Evolutionary conservation across 2,113 vertebrate genomes (phyloP), one percentile per base, ranked within the genome.

Genomic region (Podilymbus podiceps): DNA sequence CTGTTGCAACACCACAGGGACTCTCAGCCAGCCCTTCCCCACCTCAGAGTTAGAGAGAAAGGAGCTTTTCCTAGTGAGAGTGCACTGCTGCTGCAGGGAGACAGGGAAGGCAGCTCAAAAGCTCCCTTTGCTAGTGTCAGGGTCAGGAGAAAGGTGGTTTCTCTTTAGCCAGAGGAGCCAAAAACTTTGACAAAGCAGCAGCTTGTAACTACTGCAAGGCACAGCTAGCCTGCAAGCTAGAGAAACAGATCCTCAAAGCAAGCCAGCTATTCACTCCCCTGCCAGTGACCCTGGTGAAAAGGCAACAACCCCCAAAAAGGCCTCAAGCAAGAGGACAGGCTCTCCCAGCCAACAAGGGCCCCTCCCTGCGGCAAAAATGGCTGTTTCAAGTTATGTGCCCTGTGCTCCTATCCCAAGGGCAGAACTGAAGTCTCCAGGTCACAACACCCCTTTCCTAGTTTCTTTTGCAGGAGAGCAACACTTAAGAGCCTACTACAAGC

Each of bases 381-480:
- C 46, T 67, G 21, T 44, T 78, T 35, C 46, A 50, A 49, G 53
- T n/a, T 50, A 30, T 3, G 11, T 31, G 56, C 38, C 21, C 30
- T 30, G 2, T 22, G 49, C 9, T 68, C 28, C 58, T 22, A 42
- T 3, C 14, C 11, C n/a, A 66, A 2, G 0, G 22, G 63, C 24
- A 40, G 19, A 56, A 12, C 58, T 68, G 7, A 67, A n/a, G 28
- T 22, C 35, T 69, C 49, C 62, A 44, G 4, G 31, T 66, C 21
- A 16, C 11, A n/a, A n/a, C 56, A 53, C 3, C 14, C 38, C 18
- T 62, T 38, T 15, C 47, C 4, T 47, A 50, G 23, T 15, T 74
- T 56, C 53, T 94, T 62, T 44, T 42, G 33, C 30, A 56, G 31
- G 38, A 77, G 20, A 68, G 25, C 25, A 49, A 59, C 52, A 9